Percentiles rank a stretch among this genome's conserved stretches.
These are phyloP conservation scores for Sylvia borin DNA, from an alignment of 2,797 vertebrate species.

Conservation along the genomic window DNA sequence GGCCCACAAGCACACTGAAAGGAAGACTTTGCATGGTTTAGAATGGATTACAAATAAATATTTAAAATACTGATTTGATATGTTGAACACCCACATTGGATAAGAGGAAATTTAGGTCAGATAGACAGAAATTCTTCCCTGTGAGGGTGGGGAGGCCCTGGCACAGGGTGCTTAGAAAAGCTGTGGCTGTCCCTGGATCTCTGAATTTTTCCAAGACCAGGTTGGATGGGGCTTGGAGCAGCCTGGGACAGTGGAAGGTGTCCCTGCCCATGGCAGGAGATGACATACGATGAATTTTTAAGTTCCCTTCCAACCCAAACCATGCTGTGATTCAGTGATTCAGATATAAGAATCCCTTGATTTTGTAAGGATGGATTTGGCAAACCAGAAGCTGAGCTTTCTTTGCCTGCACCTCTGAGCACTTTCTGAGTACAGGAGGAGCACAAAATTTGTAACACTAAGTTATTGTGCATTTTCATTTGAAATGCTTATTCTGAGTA, in stretches of 20 bases:
- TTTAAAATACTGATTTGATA: neutral
- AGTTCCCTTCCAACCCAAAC: neutral
- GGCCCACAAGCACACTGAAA: neutral
- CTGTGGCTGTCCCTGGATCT: neutral
- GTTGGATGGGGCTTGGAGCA: neutral
- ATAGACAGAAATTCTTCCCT: neutral
- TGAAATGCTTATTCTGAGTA: neutral
- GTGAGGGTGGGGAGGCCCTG: neutral
- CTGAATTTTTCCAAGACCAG: neutral
- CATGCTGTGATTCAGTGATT: neutral
- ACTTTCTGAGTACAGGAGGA: neutral
- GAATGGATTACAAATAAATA: neutral
- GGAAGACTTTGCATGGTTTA: neutral
- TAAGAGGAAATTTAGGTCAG: neutral
- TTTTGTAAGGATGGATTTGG: neutral
- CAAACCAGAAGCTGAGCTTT: neutral
- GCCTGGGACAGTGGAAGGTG: neutral
- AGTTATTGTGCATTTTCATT: neutral
- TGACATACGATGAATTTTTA: fast-evolving
- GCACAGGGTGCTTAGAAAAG: neutral
- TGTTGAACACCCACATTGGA: neutral
- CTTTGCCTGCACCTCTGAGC: fast-evolving
- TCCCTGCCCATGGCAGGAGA: neutral
- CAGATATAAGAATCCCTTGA: neutral
- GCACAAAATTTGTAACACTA: neutral